Evolutionary conservation across 2,113 vertebrate genomes (phyloP), one percentile per base, ranked within the genome.

Genomic region (Cervus canadensis): DNA sequence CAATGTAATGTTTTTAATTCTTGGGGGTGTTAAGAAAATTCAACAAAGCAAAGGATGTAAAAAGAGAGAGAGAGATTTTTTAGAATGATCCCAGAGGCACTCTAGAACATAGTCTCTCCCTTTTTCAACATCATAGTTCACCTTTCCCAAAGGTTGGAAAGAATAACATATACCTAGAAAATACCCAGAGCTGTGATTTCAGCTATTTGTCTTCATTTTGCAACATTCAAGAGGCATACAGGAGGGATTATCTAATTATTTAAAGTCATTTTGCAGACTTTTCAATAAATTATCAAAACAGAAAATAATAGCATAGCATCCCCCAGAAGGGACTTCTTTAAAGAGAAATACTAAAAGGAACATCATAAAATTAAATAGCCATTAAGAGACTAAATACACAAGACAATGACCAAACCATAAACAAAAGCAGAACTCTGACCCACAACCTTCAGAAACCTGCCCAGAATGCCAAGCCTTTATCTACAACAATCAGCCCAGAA

Each of bases 221-320:
- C 19, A 79, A 71, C 12, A 85, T 87, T 96, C 43, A 48, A 48
- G 11, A 33, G 28, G 1, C 52, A 43, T 26, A 82, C 56, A 78
- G 60, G 40, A 26, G 92, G 33, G 16, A 33, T 6, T 57, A 52
- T 83, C 40, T 48, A 26, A 83, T 90, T 52, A 76, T 82, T 52
- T 97, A 81, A 91, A 59, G 19, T 87, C 76, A 85, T 83, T 94
- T 91, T 84, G 25, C 62, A 78, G 28, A 93, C 59, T 92, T 60
- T 89, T 89, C 15, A 64, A 30, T 67, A 67, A 87, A 87, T 36
- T 93, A 36, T 86, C 48, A 79, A 95, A 89, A 86, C 33, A 94
- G 26, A 74, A 92, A 93, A 48, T 60, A 89, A 85, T 81, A 62
- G 6, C 71, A 45, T 4, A 50, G 40, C 25, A 91, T 64, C 33